Evolutionary conservation across 2,888 invertebrate species (phyloP).

Genomic region (Crepidodera aurea): DNA sequence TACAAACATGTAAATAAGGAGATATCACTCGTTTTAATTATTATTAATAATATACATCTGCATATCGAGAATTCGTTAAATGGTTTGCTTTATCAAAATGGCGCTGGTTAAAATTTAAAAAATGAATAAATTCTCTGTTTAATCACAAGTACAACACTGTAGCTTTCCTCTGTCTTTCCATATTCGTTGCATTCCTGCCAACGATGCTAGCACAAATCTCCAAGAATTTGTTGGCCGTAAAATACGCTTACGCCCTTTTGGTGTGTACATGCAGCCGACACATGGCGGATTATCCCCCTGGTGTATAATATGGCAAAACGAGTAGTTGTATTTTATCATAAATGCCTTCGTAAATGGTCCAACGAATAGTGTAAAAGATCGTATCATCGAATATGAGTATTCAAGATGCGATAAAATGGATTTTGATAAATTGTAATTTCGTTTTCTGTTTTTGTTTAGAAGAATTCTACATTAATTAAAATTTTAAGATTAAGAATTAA

Average conservation of each 20-base stretch:
- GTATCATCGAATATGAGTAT: not conserved
- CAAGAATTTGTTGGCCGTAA: constrained; percentile 36
- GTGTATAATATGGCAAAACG: constrained; percentile 2
- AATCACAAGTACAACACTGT: constrained; percentile 1
- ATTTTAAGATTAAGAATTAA: no score
- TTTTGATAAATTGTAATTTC: no score
- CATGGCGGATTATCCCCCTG: constrained; percentile 28
- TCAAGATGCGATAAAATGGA: no score
- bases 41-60: no score
- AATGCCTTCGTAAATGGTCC: constrained; percentile 4
- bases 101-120: no score
- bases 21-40: no score
- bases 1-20: no score
- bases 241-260: constrained; percentile 26
- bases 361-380: not conserved
- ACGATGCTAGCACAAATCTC: constrained; percentile 26
- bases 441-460: no score
- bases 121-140: no score
- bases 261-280: constrained; percentile 32
- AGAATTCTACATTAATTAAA: no score
- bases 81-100: no score
- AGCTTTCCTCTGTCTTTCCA: not conserved
- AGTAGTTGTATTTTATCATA: constrained; percentile 9
- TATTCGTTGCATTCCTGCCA: constrained; percentile 28
- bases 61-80: no score